phyloP scores from a whole-genome alignment of 92 coral and sea anemone species.

The Paragorgia papillata region DNA sequence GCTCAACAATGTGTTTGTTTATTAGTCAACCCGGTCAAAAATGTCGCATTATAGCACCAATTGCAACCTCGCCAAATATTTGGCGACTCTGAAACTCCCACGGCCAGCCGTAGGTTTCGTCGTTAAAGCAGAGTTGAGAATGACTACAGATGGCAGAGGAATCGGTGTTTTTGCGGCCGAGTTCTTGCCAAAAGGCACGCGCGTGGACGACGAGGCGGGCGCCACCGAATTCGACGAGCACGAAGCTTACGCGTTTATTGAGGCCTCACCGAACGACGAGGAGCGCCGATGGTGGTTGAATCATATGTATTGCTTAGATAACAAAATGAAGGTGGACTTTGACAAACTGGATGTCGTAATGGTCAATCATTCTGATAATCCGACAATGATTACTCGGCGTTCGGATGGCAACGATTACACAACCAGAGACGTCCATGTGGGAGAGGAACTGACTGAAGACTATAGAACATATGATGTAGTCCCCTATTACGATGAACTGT shows the following conservation, averaged over 20 bases:
- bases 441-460: slow-evolving; percentile 50
- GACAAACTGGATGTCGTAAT: slow-evolving; percentile 2
- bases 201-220: slow-evolving; percentile 10
- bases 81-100: slow-evolving; percentile 14
- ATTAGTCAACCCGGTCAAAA: no score
- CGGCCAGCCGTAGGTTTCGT: slow-evolving; percentile 37
- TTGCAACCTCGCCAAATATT: no score
- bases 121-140: slow-evolving; percentile 33
- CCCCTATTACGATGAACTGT: slow-evolving; percentile 30
- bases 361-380: slow-evolving; percentile 37
- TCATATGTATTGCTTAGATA: slow-evolving; percentile 23
- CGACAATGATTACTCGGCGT: slow-evolving; percentile 16
- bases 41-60: no score
- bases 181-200: slow-evolving; percentile 41
- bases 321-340: not conserved
- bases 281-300: slow-evolving; percentile 34
- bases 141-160: slow-evolving; percentile 37
- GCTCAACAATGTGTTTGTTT: no score
- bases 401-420: slow-evolving; percentile 27
- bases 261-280: slow-evolving; percentile 37
- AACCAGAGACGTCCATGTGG: slow-evolving; percentile 42
- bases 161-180: slow-evolving; percentile 52
- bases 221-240: slow-evolving; percentile 11
- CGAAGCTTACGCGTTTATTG: slow-evolving; percentile 23
- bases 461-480: slow-evolving; percentile 24